These are phyloP conservation scores for Dermolepida albohirtum DNA, from an alignment of 2,888 invertebrate species.

Conservation along the genomic window DNA sequence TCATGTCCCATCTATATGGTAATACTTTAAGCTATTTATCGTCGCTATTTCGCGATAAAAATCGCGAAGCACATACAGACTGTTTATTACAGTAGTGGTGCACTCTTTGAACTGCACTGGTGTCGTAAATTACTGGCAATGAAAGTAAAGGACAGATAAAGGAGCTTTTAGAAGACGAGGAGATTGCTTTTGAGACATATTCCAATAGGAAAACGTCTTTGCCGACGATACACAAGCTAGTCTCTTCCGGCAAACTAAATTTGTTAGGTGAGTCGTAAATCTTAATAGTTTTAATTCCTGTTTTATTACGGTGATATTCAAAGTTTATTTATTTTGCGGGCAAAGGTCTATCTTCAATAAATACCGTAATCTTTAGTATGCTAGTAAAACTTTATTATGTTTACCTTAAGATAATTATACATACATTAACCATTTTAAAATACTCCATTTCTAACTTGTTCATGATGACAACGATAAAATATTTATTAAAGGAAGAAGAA, in stretches of 20 bases:
- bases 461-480: no score
- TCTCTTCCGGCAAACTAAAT: slow-evolving; percentile 17
- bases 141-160: background rate
- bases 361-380: background rate
- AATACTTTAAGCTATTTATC: background rate
- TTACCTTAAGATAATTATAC: no score
- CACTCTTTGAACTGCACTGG: background rate
- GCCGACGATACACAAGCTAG: background rate
- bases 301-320: slow-evolving; percentile 17
- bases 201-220: slow-evolving; percentile 7
- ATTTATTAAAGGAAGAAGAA: background rate
- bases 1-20: slow-evolving; percentile 13
- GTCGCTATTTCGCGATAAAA: slow-evolving; percentile 3
- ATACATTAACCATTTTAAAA: no score
- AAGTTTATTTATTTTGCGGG: background rate
- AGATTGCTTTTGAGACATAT: slow-evolving; percentile 18
- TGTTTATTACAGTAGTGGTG: no score
- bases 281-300: slow-evolving; percentile 12
- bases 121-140: slow-evolving; percentile 20
- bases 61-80: background rate
- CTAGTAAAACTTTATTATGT: background rate
- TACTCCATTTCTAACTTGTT: no score
- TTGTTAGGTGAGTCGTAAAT: slow-evolving; percentile 21
- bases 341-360: background rate
- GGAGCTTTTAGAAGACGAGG: background rate